Evolutionary conservation across 2,888 invertebrate genomes (phyloP), one percentile per base, ranked within the genome.

Genomic region (Coenonympha glycerion): DNA sequence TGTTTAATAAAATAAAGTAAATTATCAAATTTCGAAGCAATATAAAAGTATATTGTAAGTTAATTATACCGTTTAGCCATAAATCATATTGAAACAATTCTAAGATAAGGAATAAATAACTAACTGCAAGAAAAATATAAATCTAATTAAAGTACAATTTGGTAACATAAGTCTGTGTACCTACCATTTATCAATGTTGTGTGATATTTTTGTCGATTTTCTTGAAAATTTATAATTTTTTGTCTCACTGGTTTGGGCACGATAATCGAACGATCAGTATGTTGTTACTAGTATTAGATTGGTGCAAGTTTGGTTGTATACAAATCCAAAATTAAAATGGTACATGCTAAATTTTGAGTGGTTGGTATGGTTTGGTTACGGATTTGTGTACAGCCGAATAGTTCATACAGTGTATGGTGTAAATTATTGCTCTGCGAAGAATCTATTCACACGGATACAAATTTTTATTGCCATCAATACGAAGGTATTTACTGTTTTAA

Each of bases 231-330:
- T 42, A 15, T 9, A 30, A 22, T 16, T 40, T 60, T 61, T 60
- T 61, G 72, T 75, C 76, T 76, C 76, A 76, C 73, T 72, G 75
- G 59, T 73, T 69, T 65, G 61, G 19, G 36, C 16, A 28, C 36
- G 40, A 40, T 34, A 28, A 30, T 45, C 40, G 41, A 47, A 47
- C 39, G 42, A 42, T 52, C 19, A 46, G 41, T 47, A 40, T 40
- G 39, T 48, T 53, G 41, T 48, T 48, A 21, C 36, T 47, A 44
- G 34, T 26, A 26, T 50, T 50, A 21, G 26, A 16, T 33, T 36
- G 34, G n/a, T n/a, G n/a, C n/a, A n/a, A n/a, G n/a, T n/a, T n/a
- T n/a, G n/a, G n/a, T n/a, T n/a, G n/a, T n/a, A n/a, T n/a, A n/a
- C n/a, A n/a, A n/a, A n/a, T n/a, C n/a, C n/a, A n/a, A n/a, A n/a